Base-by-base conservation (phyloP, 2,888 invertebrate species). In the Thera britannica region DNA sequence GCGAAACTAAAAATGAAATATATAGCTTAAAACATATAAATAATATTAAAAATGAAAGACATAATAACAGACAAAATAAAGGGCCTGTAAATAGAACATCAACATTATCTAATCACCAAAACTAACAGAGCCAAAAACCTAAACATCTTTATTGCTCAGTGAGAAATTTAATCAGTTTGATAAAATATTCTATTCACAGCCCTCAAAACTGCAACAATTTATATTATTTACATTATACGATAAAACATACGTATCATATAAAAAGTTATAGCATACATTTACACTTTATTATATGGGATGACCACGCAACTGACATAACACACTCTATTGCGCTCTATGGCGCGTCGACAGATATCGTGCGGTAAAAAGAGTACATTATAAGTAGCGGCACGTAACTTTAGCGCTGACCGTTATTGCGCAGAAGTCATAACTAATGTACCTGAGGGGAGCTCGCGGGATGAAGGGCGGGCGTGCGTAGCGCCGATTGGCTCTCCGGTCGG, bases 261-360 rank as follows among this genome's bases (percentile, higher is more conserved):
- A 67, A 62, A 67, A 69, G 72, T 69, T 60, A 77, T 65, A 73
- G 72, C 71, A 71, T 65, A 77, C 67, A 70, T 73, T 73, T 80
- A 79, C 44, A 60, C 35, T 4, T 64, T 68, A 62, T 9, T 38
- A 54, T 49, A 61, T 41, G n/a, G 51, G 58, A 35, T 69, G 58
- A 58, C 6, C 55, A 56, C 49, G 9, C 3, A 52, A 52, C 52
- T 34, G 23, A 9, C 34, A 2, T 23, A 9, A 12, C 51, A 23
- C 51, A 23, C 51, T 7, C 48, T 41, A 7, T 41, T 7, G n/a
- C 51, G 23, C 51, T 51, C 51, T 51, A 12, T 51, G 23, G 12
- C 51, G 7, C 23, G 49, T 51, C 23, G 23, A 51, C 6, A n/a
- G n/a, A 11, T 9, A 9, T 46, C 44, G 7, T 46, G 9, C 41